phyloP scores from a whole-genome alignment of 2,113 vertebrate genomes.

The Stigmatopora nigra region DNA sequence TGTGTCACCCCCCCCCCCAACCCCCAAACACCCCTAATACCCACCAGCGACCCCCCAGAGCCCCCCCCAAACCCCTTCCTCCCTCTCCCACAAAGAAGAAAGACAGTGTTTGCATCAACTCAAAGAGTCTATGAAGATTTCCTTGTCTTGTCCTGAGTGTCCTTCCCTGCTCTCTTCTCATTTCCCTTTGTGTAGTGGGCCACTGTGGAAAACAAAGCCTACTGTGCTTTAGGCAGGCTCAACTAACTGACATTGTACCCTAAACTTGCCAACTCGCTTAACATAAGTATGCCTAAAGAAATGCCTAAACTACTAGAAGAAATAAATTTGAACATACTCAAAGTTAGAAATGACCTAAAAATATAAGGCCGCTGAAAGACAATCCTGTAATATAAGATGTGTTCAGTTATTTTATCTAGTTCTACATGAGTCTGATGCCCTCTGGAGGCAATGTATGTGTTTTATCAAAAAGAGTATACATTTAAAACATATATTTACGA shows the following conservation, averaged over 20 bases:
- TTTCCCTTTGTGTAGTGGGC: slow-evolving; percentile 2
- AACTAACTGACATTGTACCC: not conserved
- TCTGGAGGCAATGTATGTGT: too few species aligned
- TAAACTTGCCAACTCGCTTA: too few species aligned
- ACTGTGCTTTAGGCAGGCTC: not conserved
- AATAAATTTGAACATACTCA: too few species aligned
- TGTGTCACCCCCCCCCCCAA: slow-evolving; percentile 38
- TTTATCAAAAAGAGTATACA: too few species aligned
- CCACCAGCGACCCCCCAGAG: not conserved
- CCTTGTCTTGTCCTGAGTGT: slow-evolving; percentile 28
- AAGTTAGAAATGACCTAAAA: too few species aligned
- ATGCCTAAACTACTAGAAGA: too few species aligned
- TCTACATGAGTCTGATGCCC: too few species aligned
- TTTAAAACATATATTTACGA: too few species aligned
- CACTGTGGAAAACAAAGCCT: not conserved
- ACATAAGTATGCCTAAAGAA: too few species aligned
- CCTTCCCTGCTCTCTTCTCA: slow-evolving; percentile 7
- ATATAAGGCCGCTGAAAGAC: too few species aligned
- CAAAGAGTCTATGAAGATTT: slow-evolving; percentile 37
- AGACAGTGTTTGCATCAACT: slow-evolving; percentile 39
- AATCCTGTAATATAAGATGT: too few species aligned
- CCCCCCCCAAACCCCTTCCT: slow-evolving; percentile 17
- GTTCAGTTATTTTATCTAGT: too few species aligned
- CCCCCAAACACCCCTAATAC: not conserved
- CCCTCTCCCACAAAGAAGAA: slow-evolving; percentile 39